Evolutionary conservation across 2,888 invertebrate genomes (phyloP), one percentile per base, ranked within the genome.

Genomic region (Junonia oenone): DNA sequence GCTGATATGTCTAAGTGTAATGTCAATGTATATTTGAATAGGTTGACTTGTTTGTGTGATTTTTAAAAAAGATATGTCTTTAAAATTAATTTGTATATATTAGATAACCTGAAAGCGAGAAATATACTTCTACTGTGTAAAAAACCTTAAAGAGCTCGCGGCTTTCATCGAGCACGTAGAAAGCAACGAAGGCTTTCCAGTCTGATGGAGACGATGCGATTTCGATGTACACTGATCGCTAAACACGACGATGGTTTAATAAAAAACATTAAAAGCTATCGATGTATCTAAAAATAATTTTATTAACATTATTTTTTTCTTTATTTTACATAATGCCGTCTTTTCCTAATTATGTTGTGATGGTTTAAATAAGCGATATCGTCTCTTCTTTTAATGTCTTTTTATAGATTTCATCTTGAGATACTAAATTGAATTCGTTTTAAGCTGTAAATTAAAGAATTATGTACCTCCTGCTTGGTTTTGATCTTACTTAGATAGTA

Each of bases 261-360:
- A 17, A 4, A 38, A 37, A 8, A 8, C 14, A 14, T 22, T 1
- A 38, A 13, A 50, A 54, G 35, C 17, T 29, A 50, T 55, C 56
- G 15, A 58, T 58, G 61, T 58, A 58, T 17, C n/a, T 6, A 31
- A 37, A 55, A 53, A 31, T 22, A 35, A 1, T 0, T 27, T 48
- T 47, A 26, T 17, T 9, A 6, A 27, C n/a, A 11, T 15, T 51
- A 1, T n/a, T 48, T 47, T 45, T 51, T 35, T 27, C 2, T 22
- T 43, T 11, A 17, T 53, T 46, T 37, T 29, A 29, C 22, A 29
- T 14, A 46, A 56, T 58, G 51, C 54, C 51, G 35, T 56, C 56
- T 51, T 54, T 54, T 54, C 53, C 29, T 56, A 61, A 61, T 61
- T 54, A 54, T 53, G 53, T 56, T 53, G 45, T 47, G 47, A 56